Evolutionary conservation across 2,797 vertebrate genomes (phyloP).

Genomic region (Lepidocolaptes lacrymiger): DNA sequence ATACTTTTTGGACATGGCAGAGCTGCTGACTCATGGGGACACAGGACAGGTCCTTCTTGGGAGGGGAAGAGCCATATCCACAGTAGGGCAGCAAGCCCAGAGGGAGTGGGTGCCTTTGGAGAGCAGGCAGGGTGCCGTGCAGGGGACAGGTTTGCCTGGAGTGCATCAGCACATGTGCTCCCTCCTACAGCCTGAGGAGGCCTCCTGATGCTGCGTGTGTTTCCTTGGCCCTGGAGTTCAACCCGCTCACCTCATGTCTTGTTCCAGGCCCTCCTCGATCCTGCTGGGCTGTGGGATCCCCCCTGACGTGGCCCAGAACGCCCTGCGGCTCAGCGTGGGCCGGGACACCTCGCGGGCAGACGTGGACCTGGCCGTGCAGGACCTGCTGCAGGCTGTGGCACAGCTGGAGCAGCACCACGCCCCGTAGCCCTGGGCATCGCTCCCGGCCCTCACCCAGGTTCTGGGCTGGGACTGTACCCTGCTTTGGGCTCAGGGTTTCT

Average conservation of each 20-base stretch:
- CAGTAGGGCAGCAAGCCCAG: not conserved
- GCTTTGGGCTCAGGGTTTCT: not conserved
- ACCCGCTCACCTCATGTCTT: not conserved
- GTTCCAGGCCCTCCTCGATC: slow-evolving; percentile 87
- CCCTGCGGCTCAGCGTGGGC: slow-evolving; percentile 90
- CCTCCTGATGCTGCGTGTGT: not conserved
- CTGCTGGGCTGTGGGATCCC: slow-evolving; percentile 89
- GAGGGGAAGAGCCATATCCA: not conserved
- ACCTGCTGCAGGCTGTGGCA: slow-evolving; percentile 83
- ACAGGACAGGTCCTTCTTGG: rapidly evolving
- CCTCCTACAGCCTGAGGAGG: rapidly evolving
- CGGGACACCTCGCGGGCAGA: slow-evolving; percentile 83
- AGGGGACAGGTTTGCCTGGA: not conserved
- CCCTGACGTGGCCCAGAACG: slow-evolving; percentile 82
- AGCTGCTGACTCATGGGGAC: not conserved
- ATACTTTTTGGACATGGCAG: not conserved
- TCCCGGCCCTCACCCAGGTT: not conserved
- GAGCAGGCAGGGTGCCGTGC: not conserved
- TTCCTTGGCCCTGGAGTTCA: not conserved
- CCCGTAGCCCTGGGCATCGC: rapidly evolving
- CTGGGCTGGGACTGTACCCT: not conserved
- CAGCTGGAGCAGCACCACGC: slow-evolving; percentile 73
- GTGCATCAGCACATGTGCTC: not conserved
- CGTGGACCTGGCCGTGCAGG: slow-evolving; percentile 87
- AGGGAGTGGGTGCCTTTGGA: not conserved